Percentiles rank a stretch among this genome's conserved stretches.
Conservation (phyloP, 2,888 invertebrate genomes). For the Lithodes maja region DNA sequence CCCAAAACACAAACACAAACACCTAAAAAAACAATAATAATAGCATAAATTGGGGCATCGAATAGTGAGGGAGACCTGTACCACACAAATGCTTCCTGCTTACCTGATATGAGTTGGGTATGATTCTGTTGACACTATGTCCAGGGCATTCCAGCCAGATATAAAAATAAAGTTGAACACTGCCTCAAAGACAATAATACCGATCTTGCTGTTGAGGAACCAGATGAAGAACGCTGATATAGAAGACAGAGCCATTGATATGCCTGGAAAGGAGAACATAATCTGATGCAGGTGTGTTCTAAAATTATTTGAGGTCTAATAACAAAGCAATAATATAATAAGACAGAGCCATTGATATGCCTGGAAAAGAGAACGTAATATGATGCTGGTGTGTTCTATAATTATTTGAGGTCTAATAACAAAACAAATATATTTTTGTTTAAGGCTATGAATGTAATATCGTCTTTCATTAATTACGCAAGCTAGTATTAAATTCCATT, state of each 20-base stretch:
- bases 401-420: too few relatives aligned
- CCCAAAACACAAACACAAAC: too few relatives aligned
- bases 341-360: constrained; percentile 75
- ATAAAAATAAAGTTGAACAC: constrained; percentile 76
- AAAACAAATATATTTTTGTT: constrained; percentile 71
- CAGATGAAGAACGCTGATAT: constrained; percentile 75
- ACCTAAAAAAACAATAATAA: too few relatives aligned
- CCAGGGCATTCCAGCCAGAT: constrained; percentile 76
- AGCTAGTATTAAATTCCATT: too few relatives aligned
- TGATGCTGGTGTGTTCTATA: too few relatives aligned
- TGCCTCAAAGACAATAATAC: constrained; percentile 76
- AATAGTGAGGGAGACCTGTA: too few relatives aligned
- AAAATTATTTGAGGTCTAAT: too few relatives aligned
- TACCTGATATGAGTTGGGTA: constrained; percentile 77
- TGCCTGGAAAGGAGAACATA: constrained; percentile 72
- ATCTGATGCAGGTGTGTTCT: too few relatives aligned
- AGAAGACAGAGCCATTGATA: constrained; percentile 76
- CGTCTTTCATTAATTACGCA: too few relatives aligned
- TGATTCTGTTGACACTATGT: constrained; percentile 76
- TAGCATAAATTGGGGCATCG: too few relatives aligned
- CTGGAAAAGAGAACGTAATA: constrained; percentile 72
- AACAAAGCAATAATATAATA: constrained; percentile 46
- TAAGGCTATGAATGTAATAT: constrained; percentile 74
- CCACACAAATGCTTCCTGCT: neutral
- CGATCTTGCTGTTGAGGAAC: constrained; percentile 75